Percentiles rank a stretch among this genome's conserved stretches.
These are phyloP conservation scores for Helleia helle DNA, from an alignment of 2,888 invertebrate species.

Conservation along the genomic window DNA sequence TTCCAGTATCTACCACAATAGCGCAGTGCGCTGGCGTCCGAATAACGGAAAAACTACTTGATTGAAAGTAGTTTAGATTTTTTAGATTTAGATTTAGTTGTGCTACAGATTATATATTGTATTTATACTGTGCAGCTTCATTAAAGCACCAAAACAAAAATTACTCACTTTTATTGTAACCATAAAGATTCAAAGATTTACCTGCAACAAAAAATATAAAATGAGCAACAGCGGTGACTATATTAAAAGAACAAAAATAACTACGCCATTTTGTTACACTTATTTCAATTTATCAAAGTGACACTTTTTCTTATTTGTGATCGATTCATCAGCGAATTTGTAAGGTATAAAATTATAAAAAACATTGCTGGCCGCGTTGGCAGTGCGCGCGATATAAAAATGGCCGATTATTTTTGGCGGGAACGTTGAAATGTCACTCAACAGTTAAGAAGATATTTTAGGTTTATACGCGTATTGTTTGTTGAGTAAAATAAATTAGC, in stretches of 20 bases:
- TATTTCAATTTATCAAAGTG: background rate
- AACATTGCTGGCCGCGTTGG: conserved; percentile 27
- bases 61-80: too few species aligned
- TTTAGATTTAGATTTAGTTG: too few species aligned
- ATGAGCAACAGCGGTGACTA: background rate
- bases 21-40: too few species aligned
- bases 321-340: conserved; percentile 23
- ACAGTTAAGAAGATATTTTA: conserved; percentile 31
- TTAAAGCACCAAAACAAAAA: background rate
- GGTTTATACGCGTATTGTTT: conserved; percentile 8
- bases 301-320: background rate
- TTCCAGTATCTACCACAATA: too few species aligned
- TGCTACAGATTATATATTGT: too few species aligned
- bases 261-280: background rate
- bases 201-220: conserved; percentile 25
- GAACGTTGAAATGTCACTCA: conserved; percentile 30
- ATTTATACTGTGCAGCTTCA: background rate
- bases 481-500: too few species aligned
- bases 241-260: background rate
- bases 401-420: conserved; percentile 60
- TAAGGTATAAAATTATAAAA: conserved; percentile 21
- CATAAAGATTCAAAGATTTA: conserved; percentile 18
- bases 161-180: conserved; percentile 4
- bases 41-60: too few species aligned
- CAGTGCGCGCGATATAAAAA: conserved; percentile 52